These are phyloP conservation scores for Hartigia nigra DNA, from an alignment of 2,888 invertebrate species.

Conservation along the genomic window DNA sequence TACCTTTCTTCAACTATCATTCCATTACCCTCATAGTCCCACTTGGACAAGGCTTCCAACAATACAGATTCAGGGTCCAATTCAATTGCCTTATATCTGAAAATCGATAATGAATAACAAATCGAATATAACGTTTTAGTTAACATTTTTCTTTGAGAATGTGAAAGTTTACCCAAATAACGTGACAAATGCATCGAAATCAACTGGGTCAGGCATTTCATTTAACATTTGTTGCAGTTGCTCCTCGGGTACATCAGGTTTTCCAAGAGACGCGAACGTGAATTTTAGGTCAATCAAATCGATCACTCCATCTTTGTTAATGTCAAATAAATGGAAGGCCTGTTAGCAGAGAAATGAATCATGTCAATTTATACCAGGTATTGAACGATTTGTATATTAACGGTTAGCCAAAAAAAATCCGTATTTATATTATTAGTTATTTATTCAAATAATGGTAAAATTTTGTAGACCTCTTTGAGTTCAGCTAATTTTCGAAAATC, in stretches of 20 bases:
- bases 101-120: neutral
- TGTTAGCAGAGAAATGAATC: constrained; percentile 43
- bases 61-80: constrained; percentile 75
- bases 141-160: neutral
- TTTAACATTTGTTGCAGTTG: constrained; percentile 72
- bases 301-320: constrained; percentile 75
- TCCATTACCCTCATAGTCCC: constrained; percentile 74
- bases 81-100: constrained; percentile 69
- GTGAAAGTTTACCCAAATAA: constrained; percentile 66
- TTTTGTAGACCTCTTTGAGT: constrained; percentile 70
- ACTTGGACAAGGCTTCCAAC: constrained; percentile 73
- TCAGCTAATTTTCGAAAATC: constrained; percentile 73
- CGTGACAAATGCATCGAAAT: constrained; percentile 74
- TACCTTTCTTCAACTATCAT: constrained; percentile 74
- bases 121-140: neutral
- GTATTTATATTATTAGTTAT: neutral
- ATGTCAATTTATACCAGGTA: neutral
- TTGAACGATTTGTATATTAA: neutral
- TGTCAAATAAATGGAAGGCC: constrained; percentile 75
- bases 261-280: constrained; percentile 73
- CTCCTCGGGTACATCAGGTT: constrained; percentile 69
- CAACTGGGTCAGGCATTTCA: constrained; percentile 73
- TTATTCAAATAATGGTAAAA: neutral
- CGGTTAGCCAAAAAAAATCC: neutral
- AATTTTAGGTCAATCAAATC: constrained; percentile 74